Conservation (phyloP, 2,888 invertebrate genomes). For the Cantharis rustica region DNA sequence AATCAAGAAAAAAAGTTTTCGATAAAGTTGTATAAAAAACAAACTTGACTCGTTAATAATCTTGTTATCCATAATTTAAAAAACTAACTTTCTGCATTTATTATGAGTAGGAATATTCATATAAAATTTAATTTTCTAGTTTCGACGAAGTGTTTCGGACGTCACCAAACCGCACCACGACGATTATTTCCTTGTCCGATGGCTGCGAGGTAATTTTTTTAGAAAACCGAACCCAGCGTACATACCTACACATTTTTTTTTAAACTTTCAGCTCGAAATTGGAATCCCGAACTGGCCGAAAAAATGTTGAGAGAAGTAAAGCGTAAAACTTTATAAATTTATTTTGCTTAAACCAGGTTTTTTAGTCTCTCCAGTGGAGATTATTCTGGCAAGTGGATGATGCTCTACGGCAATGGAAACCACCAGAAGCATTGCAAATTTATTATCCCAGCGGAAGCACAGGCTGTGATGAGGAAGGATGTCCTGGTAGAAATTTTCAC, state of each 20-base stretch:
- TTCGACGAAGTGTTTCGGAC: conserved; percentile 72
- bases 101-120: neutral
- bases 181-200: conserved; percentile 78
- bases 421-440: conserved; percentile 70
- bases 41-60: neutral
- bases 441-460: conserved; percentile 79
- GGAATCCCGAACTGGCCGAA: conserved; percentile 86
- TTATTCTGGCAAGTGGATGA: conserved; percentile 77
- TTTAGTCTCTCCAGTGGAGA: conserved; percentile 74
- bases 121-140: conserved; percentile 63
- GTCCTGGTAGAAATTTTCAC: conserved; percentile 65
- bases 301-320: conserved; percentile 89
- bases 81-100: neutral
- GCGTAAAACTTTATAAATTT: neutral
- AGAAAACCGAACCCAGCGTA: neutral
- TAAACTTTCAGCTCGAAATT: conserved; percentile 76
- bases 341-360: conserved; percentile 25
- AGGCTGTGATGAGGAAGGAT: conserved; percentile 84
- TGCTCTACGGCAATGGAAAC: conserved; percentile 68
- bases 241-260: neutral
- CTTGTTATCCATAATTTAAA: no score
- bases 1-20: neutral
- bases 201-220: conserved; percentile 72
- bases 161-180: conserved; percentile 72
- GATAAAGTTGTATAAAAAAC: neutral